Conservation (phyloP, 1,140 invertebrate species). For the Drosophila ananassae region DNA sequence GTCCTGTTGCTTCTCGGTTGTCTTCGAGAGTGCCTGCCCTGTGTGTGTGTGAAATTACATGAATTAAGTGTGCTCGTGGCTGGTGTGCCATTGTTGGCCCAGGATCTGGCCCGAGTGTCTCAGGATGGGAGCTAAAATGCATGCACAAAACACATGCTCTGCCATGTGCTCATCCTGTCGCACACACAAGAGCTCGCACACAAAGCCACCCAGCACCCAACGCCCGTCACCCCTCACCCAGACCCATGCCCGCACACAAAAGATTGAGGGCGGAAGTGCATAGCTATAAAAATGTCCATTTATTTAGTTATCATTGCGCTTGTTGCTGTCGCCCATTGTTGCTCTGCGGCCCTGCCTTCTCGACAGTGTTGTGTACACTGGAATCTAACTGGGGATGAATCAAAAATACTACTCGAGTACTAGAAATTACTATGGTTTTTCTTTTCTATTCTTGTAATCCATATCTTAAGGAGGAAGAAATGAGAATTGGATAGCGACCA, state of each 20-base stretch:
- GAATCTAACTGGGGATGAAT: neutral
- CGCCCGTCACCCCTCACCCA: constrained; percentile 6
- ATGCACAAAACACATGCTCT: constrained; percentile 69
- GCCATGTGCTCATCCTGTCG: constrained; percentile 74
- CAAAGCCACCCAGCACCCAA: constrained; percentile 5
- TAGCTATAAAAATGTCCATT: constrained; percentile 83
- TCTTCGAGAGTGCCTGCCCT: constrained; percentile 41
- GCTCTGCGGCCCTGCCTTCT: constrained; percentile 24
- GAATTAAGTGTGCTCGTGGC: constrained; percentile 75
- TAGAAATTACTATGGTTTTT: no score
- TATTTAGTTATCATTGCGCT: constrained; percentile 83
- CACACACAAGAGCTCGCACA: constrained; percentile 27
- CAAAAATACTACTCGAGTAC: neutral
- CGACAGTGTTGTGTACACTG: constrained; percentile 19
- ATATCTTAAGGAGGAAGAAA: no score
- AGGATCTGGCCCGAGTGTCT: constrained; percentile 17
- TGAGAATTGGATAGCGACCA: no score
- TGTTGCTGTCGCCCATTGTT: constrained; percentile 67
- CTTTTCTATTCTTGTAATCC: no score
- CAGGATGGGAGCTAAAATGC: constrained; percentile 48
- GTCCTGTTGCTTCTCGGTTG: constrained; percentile 70
- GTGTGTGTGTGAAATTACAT: constrained; percentile 79
- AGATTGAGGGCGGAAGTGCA: constrained; percentile 82
- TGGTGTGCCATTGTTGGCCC: constrained; percentile 53
- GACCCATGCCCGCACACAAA: constrained; percentile 55